Evolutionary conservation across 2,888 invertebrate species (phyloP), one percentile per base, ranked within the genome.

Genomic region (Hololepta plana): DNA sequence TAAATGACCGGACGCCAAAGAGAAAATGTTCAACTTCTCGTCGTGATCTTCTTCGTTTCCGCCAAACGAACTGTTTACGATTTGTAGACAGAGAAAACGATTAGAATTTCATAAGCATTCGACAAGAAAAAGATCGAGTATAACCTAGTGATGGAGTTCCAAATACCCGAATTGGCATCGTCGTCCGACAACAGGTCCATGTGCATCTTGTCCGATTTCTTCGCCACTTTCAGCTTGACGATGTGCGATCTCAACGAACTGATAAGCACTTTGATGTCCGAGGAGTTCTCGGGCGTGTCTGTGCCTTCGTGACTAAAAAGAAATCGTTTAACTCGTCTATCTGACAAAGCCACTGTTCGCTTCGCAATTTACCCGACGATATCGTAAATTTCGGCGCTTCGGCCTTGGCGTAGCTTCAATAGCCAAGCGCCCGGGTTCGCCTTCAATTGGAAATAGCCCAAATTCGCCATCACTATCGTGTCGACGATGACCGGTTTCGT

Each of bases 391-490:
- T 98, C 95, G 2, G 74, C 68, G 3, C 95, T 96, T 37, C 91
- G 68, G 4, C 98, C 98, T 23, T 91, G 85, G 15, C 98, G 62
- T 3, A 98, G 62, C 4, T 75, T 64, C 32, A 98, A 55, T 12
- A 77, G 59, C 96, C 96, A 98, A 6, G 88, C 84, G 1, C 98
- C 98, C 2, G 98, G 96, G 52, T 85, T 90, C 0, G 96, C 96
- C 58, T 96, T 96, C 15, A 98, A 60, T 58, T 91, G 90, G 62
- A 98, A 96, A 57, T 98, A 98, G 8, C 98, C 98, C 39, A 99
- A 64, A 58, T 99, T 98, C 4, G 96, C 96, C 98, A 99, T 99
- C n/a, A 98, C 96, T 40, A 96, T 96, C 10, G 98, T 98, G 55
- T 98, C 98, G 39, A 85, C 80, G 37, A 73, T 64, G 4, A 75